phyloP scores from a whole-genome alignment of 2,113 vertebrate genomes.

The Columba janthina region DNA sequence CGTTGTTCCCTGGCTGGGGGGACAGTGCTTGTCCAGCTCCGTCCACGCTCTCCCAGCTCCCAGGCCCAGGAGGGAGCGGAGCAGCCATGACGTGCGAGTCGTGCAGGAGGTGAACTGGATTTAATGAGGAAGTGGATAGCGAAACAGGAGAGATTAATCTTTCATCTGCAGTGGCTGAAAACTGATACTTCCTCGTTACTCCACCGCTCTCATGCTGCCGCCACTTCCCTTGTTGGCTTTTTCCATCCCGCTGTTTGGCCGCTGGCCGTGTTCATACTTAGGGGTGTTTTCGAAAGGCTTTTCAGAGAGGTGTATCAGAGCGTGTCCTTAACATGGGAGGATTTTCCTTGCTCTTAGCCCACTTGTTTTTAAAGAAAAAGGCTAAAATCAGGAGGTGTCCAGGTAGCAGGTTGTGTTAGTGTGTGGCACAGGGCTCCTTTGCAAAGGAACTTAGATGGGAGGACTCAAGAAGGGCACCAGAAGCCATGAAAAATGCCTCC shows the following conservation, averaged over 20 bases:
- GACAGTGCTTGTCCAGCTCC: accelerated
- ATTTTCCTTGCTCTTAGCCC: neutral
- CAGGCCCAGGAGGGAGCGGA: neutral
- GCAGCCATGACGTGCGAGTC: accelerated
- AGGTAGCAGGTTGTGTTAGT: neutral
- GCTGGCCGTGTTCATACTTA: neutral
- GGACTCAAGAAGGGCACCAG: neutral
- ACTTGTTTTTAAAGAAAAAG: neutral
- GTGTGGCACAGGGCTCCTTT: neutral
- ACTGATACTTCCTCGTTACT: neutral
- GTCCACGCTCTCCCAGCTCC: accelerated
- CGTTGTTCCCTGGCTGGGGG: neutral
- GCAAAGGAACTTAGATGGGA: neutral
- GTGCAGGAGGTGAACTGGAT: accelerated
- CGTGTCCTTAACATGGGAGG: accelerated
- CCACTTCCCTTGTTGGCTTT: neutral
- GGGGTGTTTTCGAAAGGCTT: neutral
- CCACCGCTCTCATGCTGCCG: neutral
- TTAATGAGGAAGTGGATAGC: accelerated
- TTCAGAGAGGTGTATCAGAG: neutral
- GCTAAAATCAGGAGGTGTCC: neutral
- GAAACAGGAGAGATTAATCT: neutral
- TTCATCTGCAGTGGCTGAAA: neutral
- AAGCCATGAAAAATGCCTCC: neutral
- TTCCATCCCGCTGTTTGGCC: neutral